Conservation (phyloP, 2,113 vertebrate genomes). For the Xiphorhynchus elegans region DNA sequence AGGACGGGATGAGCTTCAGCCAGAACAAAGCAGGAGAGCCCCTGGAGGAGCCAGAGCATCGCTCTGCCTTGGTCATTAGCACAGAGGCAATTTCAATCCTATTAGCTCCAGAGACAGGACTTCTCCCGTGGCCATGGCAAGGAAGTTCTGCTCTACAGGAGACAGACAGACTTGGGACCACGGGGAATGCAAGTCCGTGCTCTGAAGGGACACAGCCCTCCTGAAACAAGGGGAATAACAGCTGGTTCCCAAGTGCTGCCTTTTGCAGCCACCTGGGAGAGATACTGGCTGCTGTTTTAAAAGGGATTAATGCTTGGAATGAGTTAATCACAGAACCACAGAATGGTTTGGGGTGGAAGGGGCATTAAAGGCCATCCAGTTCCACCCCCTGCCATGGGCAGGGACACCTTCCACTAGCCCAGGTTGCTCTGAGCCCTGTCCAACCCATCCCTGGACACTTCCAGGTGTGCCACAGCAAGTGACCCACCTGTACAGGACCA, state of each 20-base stretch:
- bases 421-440: accelerated
- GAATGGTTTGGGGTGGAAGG: neutral
- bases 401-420: neutral
- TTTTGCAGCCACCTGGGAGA: neutral
- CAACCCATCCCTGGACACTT: neutral
- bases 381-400: neutral
- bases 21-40: neutral
- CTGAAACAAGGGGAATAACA: neutral
- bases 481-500: neutral
- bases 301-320: neutral
- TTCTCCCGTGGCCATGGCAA: neutral
- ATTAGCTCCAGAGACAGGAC: neutral
- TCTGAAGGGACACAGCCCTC: neutral
- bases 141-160: neutral
- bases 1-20: neutral
- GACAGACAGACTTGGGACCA: neutral
- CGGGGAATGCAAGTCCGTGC: neutral
- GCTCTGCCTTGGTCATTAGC: neutral
- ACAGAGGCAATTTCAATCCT: neutral
- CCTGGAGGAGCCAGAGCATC: accelerated
- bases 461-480: neutral
- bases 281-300: neutral
- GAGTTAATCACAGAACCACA: neutral
- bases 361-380: neutral
- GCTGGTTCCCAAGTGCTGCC: neutral